Conservation (phyloP, 2,888 invertebrate species). For the Ormyrus nitidulus region DNA sequence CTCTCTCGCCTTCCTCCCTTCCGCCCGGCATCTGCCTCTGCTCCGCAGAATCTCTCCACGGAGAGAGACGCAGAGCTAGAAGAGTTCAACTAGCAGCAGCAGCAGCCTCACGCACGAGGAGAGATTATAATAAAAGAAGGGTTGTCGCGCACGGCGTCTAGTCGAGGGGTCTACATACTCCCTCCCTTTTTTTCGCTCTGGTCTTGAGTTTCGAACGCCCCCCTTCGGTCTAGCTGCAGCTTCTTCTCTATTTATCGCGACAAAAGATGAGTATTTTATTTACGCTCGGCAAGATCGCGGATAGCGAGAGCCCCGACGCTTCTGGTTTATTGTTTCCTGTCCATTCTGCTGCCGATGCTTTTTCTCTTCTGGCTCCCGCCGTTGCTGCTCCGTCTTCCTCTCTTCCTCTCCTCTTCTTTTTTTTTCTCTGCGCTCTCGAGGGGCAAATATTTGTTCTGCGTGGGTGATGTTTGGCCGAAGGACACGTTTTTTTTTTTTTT, state of each 20-base stretch:
- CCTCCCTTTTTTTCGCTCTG: not conserved
- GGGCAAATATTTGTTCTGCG: conserved; percentile 14
- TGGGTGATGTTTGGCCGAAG: not conserved
- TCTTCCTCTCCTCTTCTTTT: conserved; percentile 9
- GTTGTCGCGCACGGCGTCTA: conserved; percentile 10
- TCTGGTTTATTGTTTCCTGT: conserved; percentile 17
- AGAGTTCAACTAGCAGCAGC: no score
- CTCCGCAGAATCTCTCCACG: not conserved
- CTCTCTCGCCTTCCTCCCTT: not conserved
- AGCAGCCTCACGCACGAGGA: not conserved
- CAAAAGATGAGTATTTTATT: conserved; percentile 15
- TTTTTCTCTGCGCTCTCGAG: not conserved
- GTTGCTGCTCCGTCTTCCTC: not conserved
- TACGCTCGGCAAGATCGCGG: not conserved
- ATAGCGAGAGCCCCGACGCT: not conserved
- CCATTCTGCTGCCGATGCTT: not conserved
- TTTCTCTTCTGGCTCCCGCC: no score
- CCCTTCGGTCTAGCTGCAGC: not conserved
- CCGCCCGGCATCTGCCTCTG: not conserved
- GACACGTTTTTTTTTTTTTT: no score
- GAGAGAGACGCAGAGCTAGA: no score
- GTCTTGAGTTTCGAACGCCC: not conserved
- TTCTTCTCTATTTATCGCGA: conserved; percentile 5
- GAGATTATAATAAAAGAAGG: conserved; percentile 29
- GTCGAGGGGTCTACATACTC: conserved; percentile 3